Evolutionary conservation across 2,113 vertebrate species (phyloP).

Genomic region (Ceratotherium simum): DNA sequence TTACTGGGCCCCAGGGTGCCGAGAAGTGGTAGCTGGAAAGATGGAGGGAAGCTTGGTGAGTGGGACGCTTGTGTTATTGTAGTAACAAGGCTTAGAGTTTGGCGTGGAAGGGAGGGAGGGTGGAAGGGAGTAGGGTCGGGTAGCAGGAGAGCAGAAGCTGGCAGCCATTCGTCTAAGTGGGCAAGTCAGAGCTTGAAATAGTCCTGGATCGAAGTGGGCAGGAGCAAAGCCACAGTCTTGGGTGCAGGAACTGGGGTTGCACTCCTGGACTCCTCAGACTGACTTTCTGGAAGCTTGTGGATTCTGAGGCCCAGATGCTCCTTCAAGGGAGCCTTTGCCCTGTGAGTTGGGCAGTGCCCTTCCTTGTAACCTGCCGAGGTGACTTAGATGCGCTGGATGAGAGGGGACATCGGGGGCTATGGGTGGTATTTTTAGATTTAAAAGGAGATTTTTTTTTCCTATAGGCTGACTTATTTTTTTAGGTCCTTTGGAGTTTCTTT

Average conservation of each 20-base stretch:
- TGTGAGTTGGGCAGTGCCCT: not conserved
- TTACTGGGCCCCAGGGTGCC: not conserved
- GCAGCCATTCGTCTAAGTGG: not conserved
- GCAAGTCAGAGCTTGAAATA: no score
- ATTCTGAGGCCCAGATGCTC: not conserved
- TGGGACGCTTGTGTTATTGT: no score
- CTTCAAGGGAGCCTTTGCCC: not conserved
- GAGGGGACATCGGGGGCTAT: not conserved
- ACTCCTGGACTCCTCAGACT: not conserved
- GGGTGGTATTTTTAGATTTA: not conserved
- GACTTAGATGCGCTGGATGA: no score
- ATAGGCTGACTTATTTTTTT: not conserved
- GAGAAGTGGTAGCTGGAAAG: not conserved
- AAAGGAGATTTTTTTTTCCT: not conserved
- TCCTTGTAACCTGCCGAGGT: not conserved
- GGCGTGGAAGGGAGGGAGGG: no score
- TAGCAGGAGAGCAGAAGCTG: not conserved
- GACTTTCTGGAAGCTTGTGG: not conserved
- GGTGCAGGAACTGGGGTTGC: no score
- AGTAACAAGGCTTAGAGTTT: not conserved
- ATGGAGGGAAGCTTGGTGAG: not conserved
- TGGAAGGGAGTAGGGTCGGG: rapidly evolving
- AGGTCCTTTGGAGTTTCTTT: not conserved
- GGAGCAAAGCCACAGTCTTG: not conserved
- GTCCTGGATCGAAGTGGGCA: not conserved